Evolutionary conservation across 2,797 vertebrate genomes (phyloP).

Genomic region (Sebastes oblongus): DNA sequence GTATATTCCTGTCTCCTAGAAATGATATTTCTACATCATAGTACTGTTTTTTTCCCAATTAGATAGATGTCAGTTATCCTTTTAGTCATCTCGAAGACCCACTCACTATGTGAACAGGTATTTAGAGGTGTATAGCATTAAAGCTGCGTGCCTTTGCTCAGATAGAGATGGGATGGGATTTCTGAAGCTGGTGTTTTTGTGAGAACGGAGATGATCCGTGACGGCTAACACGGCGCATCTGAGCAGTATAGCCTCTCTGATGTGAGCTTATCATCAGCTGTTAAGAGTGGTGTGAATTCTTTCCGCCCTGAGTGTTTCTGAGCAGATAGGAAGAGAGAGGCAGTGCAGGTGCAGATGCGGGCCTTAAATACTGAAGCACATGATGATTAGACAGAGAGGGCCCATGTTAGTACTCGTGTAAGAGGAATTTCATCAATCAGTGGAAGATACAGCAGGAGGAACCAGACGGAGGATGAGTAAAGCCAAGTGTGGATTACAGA

Average conservation of each 20-base stretch:
- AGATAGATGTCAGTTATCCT: neutral
- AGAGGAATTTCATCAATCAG: conserved; percentile 35
- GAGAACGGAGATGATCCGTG: conserved; percentile 44
- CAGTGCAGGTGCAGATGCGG: conserved; percentile 70
- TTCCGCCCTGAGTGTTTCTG: conserved; percentile 43
- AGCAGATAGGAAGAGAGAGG: conserved; percentile 28
- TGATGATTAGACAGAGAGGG: conserved; percentile 60
- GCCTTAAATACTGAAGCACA: conserved; percentile 54
- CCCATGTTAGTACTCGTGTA: conserved; percentile 26
- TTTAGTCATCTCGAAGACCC: neutral
- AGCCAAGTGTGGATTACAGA: neutral
- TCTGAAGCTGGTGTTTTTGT: conserved; percentile 47
- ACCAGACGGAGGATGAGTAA: neutral
- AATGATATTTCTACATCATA: neutral
- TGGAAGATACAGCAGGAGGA: neutral
- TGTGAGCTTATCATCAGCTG: conserved; percentile 76
- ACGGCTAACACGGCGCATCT: conserved; percentile 24
- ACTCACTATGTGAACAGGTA: neutral
- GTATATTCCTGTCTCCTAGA: neutral
- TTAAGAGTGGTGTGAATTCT: conserved; percentile 65
- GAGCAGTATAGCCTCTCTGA: conserved; percentile 39
- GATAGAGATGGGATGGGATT: conserved; percentile 24
- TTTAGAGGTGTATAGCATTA: neutral
- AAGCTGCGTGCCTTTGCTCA: neutral
- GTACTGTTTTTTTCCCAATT: neutral